Conservation (phyloP, 2,113 vertebrate species). For the Hemichromis elongatus region DNA sequence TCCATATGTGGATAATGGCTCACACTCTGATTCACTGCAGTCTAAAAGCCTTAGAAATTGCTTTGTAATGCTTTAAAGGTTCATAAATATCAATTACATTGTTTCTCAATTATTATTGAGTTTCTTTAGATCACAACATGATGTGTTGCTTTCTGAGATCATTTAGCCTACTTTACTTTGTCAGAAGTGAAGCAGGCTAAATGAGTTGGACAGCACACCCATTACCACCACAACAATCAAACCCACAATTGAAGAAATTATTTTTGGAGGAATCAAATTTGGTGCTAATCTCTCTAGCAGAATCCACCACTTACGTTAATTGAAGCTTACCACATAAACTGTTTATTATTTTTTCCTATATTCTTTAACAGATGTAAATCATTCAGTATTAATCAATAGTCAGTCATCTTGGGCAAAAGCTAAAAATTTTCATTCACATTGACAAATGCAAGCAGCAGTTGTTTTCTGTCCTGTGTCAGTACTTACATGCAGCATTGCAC, state of each 20-base stretch:
- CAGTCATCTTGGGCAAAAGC: constrained; percentile 18
- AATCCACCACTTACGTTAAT: neutral
- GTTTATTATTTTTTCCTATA: neutral
- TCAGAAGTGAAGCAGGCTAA: neutral
- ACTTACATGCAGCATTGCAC: neutral
- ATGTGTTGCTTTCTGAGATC: neutral
- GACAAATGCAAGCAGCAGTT: neutral
- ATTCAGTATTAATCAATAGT: constrained; percentile 40
- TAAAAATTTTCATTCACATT: constrained; percentile 3
- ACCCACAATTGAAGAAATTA: neutral
- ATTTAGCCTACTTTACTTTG: neutral
- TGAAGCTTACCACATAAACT: neutral
- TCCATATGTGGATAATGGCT: neutral
- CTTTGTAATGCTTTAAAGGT: neutral
- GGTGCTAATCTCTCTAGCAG: neutral
- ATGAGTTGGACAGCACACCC: neutral
- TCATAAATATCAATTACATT: neutral
- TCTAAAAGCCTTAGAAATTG: neutral
- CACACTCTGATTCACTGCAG: neutral
- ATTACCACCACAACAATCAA: neutral
- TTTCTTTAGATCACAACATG: neutral
- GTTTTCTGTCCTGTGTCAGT: constrained; percentile 22
- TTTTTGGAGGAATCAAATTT: neutral
- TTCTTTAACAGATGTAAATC: neutral
- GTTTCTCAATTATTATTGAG: neutral